These are phyloP conservation scores for Stegodyphus mimosarum DNA, from an alignment of 1,140 invertebrate genomes.

Conservation along the genomic window DNA sequence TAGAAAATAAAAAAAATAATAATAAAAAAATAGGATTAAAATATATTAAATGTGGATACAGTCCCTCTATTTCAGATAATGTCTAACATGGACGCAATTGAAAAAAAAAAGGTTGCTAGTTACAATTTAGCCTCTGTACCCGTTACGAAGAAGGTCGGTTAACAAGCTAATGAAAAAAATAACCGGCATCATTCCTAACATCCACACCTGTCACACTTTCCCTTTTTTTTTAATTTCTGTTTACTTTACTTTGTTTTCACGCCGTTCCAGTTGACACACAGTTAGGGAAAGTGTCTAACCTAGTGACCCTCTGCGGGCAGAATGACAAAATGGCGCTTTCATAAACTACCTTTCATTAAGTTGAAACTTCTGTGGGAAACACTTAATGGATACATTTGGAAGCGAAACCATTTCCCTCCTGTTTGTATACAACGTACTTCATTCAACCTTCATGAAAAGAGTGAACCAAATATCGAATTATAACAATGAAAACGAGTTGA, in stretches of 20 bases:
- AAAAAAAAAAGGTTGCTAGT: conserved; percentile 5
- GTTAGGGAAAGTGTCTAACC: conserved; percentile 39
- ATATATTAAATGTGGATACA: not conserved
- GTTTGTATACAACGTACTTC: not conserved
- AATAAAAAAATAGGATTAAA: no score
- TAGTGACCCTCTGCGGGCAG: conserved; percentile 23
- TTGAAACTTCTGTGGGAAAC: not conserved
- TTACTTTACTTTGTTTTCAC: not conserved
- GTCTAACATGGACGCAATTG: not conserved
- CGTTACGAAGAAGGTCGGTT: not conserved
- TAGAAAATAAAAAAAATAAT: no score
- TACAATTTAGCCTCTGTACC: conserved; percentile 12
- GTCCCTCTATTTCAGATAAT: not conserved
- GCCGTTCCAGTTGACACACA: conserved; percentile 11
- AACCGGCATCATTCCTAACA: conserved; percentile 10
- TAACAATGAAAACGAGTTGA: no score
- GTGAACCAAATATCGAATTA: no score
- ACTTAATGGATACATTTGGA: conserved; percentile 8
- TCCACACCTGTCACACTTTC: conserved; percentile 20
- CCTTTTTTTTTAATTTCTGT: conserved; percentile 20
- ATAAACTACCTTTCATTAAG: conserved; percentile 28
- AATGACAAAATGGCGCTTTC: conserved; percentile 48
- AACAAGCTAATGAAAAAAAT: conserved; percentile 34
- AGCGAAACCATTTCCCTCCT: conserved; percentile 8
- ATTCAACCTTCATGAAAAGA: no score